Evolutionary conservation across 2,797 vertebrate genomes (phyloP).

Genomic region (Euphonia xanthogaster): DNA sequence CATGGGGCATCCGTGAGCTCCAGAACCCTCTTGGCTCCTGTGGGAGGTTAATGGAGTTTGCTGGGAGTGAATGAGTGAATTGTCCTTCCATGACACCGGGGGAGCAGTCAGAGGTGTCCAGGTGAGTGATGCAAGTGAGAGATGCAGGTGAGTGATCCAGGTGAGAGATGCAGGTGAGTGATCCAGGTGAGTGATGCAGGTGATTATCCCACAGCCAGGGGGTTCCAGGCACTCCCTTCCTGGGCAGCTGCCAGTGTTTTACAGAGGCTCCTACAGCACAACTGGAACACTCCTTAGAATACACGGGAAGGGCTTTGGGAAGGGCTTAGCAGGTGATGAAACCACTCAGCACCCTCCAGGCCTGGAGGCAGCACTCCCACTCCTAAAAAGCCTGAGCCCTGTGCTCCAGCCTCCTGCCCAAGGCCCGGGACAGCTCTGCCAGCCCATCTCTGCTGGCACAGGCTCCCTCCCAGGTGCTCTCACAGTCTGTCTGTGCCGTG

Average conservation of each 20-base stretch:
- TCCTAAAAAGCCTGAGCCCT: neutral
- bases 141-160: neutral
- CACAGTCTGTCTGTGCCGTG: no score
- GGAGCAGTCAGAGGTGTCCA: neutral
- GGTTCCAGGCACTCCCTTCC: neutral
- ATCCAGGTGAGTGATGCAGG: neutral
- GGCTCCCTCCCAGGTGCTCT: neutral
- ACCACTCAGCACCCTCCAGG: neutral
- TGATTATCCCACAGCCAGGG: neutral
- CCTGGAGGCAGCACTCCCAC: neutral
- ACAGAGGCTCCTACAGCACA: neutral
- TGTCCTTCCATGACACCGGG: neutral
- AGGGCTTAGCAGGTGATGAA: conserved; percentile 29
- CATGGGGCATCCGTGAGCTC: conserved; percentile 44
- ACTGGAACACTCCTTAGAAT: neutral
- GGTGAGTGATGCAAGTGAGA: neutral
- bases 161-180: neutral
- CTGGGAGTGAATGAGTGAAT: neutral
- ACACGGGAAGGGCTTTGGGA: neutral
- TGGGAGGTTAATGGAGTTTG: conserved; percentile 35
- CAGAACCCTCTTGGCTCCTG: conserved; percentile 19
- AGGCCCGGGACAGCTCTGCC: neutral
- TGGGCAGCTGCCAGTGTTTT: conserved; percentile 10
- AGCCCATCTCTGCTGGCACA: neutral
- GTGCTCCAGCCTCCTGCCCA: neutral